These are phyloP conservation scores for Pseudochirops cupreus DNA, from an alignment of 2,797 vertebrate genomes.

Conservation along the genomic window DNA sequence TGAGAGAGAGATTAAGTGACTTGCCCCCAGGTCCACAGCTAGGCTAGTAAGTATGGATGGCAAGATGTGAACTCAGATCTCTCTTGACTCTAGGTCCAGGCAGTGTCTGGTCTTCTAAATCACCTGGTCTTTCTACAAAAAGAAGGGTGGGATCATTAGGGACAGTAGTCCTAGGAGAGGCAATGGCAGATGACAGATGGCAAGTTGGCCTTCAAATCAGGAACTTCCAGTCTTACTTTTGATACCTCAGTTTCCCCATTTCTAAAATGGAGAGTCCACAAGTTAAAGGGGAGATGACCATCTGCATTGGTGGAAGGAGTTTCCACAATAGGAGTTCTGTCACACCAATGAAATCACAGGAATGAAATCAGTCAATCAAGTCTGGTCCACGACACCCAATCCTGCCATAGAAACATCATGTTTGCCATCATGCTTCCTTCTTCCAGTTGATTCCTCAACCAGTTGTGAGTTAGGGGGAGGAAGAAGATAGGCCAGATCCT, in stretches of 20 bases:
- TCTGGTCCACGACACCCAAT: background rate
- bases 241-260: background rate
- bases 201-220: background rate
- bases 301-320: background rate
- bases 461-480: background rate
- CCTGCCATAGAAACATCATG: background rate
- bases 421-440: background rate
- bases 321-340: background rate
- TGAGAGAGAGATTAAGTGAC: conserved; percentile 34
- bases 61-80: conserved; percentile 2
- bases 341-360: background rate
- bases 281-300: background rate
- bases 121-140: background rate
- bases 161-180: background rate
- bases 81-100: background rate
- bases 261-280: conserved; percentile 10
- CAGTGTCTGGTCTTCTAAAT: background rate
- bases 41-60: conserved; percentile 7
- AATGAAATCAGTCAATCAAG: background rate
- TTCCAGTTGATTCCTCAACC: background rate
- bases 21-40: conserved; percentile 35
- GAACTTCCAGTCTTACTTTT: conserved; percentile 22
- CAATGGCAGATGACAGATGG: background rate
- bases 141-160: background rate
- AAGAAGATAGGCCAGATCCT: background rate